phyloP scores from a whole-genome alignment of 1,140 invertebrate species.

The Mya arenaria region DNA sequence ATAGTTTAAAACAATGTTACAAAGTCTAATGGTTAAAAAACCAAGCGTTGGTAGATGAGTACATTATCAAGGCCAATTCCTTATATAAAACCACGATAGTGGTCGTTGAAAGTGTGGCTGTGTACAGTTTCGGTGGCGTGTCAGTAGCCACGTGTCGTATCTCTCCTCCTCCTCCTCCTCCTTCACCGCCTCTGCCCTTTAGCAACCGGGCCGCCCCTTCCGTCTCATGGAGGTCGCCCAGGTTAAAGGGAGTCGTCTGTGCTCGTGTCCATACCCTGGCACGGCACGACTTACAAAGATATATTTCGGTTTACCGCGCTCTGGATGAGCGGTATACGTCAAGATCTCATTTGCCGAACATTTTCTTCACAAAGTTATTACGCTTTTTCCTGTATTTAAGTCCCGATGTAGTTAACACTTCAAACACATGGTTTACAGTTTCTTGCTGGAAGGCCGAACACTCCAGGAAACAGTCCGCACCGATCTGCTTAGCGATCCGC shows the following conservation, averaged over 20 bases:
- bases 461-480: conserved; percentile 46
- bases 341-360: conserved; percentile 39
- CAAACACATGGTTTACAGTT: conserved; percentile 46
- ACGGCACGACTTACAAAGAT: background rate
- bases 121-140: too few relatives aligned
- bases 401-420: conserved; percentile 40
- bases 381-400: conserved; percentile 42
- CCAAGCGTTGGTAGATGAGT: too few relatives aligned
- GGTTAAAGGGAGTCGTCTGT: background rate
- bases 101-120: too few relatives aligned
- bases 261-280: background rate
- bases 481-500: conserved; percentile 38
- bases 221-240: background rate
- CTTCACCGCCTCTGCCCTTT: background rate
- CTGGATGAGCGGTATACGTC: background rate
- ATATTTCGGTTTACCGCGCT: background rate
- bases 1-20: too few relatives aligned
- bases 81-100: too few relatives aligned
- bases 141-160: background rate
- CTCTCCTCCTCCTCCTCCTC: background rate
- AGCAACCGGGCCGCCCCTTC: background rate
- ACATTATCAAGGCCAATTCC: too few relatives aligned
- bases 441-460: conserved; percentile 26
- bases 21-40: too few relatives aligned
- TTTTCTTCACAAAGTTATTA: conserved; percentile 35